Conservation (phyloP, 2,797 vertebrate species). For the Propithecus deckenii region DNA sequence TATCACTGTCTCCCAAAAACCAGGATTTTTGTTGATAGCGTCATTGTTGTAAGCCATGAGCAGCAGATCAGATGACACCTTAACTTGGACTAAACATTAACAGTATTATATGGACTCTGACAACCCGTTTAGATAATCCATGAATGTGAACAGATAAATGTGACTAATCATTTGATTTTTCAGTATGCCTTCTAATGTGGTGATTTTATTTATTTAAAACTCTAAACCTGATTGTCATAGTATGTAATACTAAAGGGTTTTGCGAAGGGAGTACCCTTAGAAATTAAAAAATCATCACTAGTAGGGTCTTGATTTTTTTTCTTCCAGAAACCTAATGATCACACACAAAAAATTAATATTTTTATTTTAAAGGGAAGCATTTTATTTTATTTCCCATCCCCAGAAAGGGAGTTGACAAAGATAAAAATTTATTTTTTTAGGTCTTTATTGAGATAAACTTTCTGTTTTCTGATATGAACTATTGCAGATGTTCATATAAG, state of each 20-base stretch:
- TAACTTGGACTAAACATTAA: constrained; percentile 48
- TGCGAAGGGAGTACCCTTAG: constrained; percentile 56
- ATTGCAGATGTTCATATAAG: not conserved
- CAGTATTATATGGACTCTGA: constrained; percentile 58
- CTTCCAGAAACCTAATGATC: constrained; percentile 8
- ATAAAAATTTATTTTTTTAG: constrained; percentile 68
- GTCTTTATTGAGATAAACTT: constrained; percentile 55
- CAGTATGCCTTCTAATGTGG: constrained; percentile 43
- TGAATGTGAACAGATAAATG: constrained; percentile 65
- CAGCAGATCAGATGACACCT: not conserved
- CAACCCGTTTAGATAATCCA: constrained; percentile 33
- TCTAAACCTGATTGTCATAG: constrained; percentile 43
- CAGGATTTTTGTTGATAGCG: not conserved
- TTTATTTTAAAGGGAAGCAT: constrained; percentile 56
- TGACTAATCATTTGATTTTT: constrained; percentile 58
- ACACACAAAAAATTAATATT: constrained; percentile 8
- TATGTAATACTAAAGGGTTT: constrained; percentile 51
- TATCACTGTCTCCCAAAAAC: not conserved
- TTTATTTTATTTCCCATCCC: constrained; percentile 63
- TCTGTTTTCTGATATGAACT: constrained; percentile 48
- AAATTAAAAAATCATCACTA: constrained; percentile 59
- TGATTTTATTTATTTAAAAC: constrained; percentile 68
- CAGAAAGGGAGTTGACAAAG: constrained; percentile 35
- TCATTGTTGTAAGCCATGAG: constrained; percentile 47
- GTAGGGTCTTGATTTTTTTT: constrained; percentile 52